phyloP scores from a whole-genome alignment of 2,888 invertebrate genomes.

The Microplitis deprimator region DNA sequence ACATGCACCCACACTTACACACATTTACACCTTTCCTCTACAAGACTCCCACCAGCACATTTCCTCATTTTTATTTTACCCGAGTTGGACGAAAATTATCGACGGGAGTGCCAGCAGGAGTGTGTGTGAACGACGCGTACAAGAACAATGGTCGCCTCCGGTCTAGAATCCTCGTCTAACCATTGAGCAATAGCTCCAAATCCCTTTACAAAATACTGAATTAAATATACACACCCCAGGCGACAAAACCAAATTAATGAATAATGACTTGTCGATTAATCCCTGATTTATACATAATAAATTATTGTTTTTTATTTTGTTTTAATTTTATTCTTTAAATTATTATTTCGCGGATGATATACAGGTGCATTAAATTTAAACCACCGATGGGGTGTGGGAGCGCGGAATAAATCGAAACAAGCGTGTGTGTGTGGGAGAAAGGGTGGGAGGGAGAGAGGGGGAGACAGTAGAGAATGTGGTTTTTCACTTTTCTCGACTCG shows the following conservation, averaged over 20 bases:
- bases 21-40: constrained; percentile 52
- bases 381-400: constrained; percentile 12
- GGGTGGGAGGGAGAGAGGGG: not conserved
- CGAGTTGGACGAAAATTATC: constrained; percentile 56
- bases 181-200: constrained; percentile 70
- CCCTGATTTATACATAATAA: not conserved
- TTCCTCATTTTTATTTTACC: constrained; percentile 48
- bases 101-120: constrained; percentile 55
- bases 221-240: constrained; percentile 66
- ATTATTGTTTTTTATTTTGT: not conserved
- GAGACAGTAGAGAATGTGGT: constrained; percentile 14
- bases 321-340: not conserved
- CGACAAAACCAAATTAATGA: constrained; percentile 53
- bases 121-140: constrained; percentile 69
- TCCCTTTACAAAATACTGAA: constrained; percentile 65
- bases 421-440: not conserved
- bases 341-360: not conserved
- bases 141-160: constrained; percentile 67
- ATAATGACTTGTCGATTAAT: not conserved
- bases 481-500: constrained; percentile 26
- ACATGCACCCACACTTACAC: constrained; percentile 20
- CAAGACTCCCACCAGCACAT: constrained; percentile 44
- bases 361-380: constrained; percentile 16
- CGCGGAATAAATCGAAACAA: not conserved
- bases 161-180: constrained; percentile 68